These are phyloP conservation scores for Agonopterix arenella DNA, from an alignment of 2,888 invertebrate species.

Conservation along the genomic window DNA sequence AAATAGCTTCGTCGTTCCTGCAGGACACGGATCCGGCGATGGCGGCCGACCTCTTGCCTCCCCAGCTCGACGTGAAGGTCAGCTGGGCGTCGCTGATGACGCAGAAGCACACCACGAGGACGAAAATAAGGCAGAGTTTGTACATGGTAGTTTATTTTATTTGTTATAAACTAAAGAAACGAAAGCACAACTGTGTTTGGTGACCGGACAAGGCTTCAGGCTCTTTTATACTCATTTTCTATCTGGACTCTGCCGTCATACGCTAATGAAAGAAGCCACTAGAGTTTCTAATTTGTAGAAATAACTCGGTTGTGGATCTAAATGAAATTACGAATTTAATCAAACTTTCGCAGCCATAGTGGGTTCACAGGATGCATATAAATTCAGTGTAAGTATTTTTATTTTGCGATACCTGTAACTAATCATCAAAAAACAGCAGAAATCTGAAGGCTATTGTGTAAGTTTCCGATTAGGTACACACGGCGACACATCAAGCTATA, in stretches of 20 bases:
- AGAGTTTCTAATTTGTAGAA: conserved; percentile 19
- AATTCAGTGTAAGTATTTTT: too few relatives aligned
- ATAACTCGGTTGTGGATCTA: neutral
- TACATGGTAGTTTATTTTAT: conserved; percentile 30
- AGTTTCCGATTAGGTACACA: too few relatives aligned
- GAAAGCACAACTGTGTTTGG: conserved; percentile 14
- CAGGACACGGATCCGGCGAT: conserved; percentile 38
- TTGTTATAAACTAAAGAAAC: neutral
- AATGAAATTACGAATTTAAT: neutral
- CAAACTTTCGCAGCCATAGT: neutral
- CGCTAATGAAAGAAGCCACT: conserved; percentile 33
- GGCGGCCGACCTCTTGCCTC: conserved; percentile 50
- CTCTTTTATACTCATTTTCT: conserved; percentile 28
- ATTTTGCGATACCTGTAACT: too few relatives aligned
- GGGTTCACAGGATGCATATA: too few relatives aligned
- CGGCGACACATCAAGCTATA: too few relatives aligned
- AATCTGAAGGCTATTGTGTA: too few relatives aligned
- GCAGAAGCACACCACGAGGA: conserved; percentile 42
- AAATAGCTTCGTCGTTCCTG: conserved; percentile 50
- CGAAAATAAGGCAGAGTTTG: conserved; percentile 30
- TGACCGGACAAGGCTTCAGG: conserved; percentile 5
- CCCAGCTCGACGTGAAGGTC: conserved; percentile 78
- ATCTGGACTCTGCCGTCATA: conserved; percentile 1
- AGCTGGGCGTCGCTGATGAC: conserved; percentile 58
- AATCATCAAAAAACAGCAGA: too few relatives aligned